Conservation (phyloP, 2,888 invertebrate species). For the Himalopsyche kuldschensis region DNA sequence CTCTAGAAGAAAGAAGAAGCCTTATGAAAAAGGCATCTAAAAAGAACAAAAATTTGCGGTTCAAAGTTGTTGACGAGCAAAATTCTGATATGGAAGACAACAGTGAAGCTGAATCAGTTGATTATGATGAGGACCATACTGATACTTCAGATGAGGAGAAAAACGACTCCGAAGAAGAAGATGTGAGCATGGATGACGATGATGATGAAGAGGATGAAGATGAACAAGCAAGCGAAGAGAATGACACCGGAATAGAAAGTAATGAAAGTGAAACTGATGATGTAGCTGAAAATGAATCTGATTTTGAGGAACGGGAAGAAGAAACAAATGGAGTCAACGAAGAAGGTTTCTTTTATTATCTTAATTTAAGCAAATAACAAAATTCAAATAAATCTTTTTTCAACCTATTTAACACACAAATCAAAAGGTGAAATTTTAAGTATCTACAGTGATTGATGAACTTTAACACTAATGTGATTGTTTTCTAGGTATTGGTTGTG, state of each 20-base stretch:
- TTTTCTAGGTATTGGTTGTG: slow-evolving; percentile 60
- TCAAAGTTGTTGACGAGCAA: slow-evolving; percentile 24
- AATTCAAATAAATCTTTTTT: too few species aligned
- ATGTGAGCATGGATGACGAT: slow-evolving; percentile 47
- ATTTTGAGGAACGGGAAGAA: slow-evolving; percentile 42
- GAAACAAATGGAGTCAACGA: slow-evolving; percentile 37
- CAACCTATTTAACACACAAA: too few species aligned
- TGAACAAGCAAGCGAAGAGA: neutral
- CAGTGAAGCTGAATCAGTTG: slow-evolving; percentile 31
- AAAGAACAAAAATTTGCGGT: slow-evolving; percentile 38
- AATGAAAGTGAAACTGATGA: slow-evolving; percentile 2
- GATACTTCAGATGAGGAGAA: slow-evolving; percentile 42
- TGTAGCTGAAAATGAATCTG: slow-evolving; percentile 11
- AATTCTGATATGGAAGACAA: slow-evolving; percentile 31
- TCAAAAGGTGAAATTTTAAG: too few species aligned
- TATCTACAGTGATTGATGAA: too few species aligned
- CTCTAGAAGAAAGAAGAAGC: slow-evolving; percentile 45
- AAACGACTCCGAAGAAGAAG: slow-evolving; percentile 44
- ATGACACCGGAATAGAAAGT: neutral
- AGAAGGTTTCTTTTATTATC: slow-evolving; percentile 39
- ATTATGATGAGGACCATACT: slow-evolving; percentile 36
- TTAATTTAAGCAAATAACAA: too few species aligned
- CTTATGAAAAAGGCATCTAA: slow-evolving; percentile 39
- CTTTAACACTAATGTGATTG: neutral
- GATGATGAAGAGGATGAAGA: slow-evolving; percentile 40